A percentile compares a stretch with the other conserved stretches of the same genome.
These are phyloP conservation scores for Coturnix japonica DNA, from an alignment of 2,113 vertebrate genomes.

Conservation along the genomic window DNA sequence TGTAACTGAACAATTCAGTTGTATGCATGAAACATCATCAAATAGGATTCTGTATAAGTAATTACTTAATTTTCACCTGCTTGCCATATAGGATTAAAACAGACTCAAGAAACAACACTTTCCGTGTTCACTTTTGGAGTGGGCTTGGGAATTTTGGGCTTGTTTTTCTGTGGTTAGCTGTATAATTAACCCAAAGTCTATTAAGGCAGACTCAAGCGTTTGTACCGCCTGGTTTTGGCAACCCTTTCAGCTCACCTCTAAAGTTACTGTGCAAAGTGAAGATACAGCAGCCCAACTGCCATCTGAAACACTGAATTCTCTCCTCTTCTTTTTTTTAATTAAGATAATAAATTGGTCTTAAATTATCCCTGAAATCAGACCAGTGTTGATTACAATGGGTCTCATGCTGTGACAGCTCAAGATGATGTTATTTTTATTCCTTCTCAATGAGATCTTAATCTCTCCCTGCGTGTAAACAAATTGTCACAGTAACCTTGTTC, in stretches of 20 bases:
- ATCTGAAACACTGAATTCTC: constrained; percentile 76
- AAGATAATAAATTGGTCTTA: constrained; percentile 99
- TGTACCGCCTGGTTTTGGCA: neutral
- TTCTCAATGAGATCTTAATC: constrained; percentile 90
- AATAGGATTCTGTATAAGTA: neutral
- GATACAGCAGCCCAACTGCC: constrained; percentile 58
- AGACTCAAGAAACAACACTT: neutral
- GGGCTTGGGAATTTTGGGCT: neutral
- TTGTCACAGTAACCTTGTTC: constrained; percentile 87
- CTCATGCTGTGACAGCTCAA: constrained; percentile 94
- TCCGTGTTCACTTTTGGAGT: neutral
- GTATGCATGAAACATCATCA: neutral
- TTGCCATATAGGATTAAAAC: neutral
- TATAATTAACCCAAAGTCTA: neutral
- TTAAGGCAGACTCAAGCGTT: neutral
- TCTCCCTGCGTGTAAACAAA: constrained; percentile 88
- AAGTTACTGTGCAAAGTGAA: neutral
- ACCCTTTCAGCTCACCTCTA: neutral
- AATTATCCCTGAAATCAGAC: constrained; percentile 99
- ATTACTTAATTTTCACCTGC: neutral
- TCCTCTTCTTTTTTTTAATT: constrained; percentile 84
- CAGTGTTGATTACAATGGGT: constrained; percentile 97
- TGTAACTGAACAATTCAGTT: neutral
- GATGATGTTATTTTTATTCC: constrained; percentile 88
- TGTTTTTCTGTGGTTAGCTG: constrained; percentile 28